A percentile compares a stretch with the other conserved stretches of the same genome.
These are phyloP conservation scores for Argya squamiceps DNA, from an alignment of 2,797 vertebrate species.

Conservation along the genomic window DNA sequence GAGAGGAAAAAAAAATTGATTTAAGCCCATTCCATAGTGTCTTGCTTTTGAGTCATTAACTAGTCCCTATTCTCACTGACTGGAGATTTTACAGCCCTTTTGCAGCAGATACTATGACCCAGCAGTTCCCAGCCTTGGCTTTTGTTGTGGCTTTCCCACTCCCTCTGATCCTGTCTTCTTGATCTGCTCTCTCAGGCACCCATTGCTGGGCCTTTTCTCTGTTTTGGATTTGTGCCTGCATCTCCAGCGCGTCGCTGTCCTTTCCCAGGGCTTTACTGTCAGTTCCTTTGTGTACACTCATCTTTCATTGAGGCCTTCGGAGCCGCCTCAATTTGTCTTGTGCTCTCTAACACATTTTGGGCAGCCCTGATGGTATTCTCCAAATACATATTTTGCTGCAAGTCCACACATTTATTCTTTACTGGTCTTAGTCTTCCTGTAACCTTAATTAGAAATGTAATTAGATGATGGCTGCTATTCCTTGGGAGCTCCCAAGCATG, in stretches of 20 bases:
- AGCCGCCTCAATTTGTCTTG: background rate
- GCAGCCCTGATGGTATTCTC: background rate
- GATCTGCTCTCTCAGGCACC: background rate
- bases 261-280: slow-evolving; percentile 23
- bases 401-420: slow-evolving; percentile 21
- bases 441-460: slow-evolving; percentile 61
- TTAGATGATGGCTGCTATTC: slow-evolving; percentile 33
- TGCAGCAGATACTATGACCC: background rate
- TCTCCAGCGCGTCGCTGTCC: background rate
- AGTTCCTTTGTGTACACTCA: background rate
- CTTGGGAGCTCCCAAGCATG: slow-evolving; percentile 51
- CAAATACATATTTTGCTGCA: slow-evolving; percentile 22
- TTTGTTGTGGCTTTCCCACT: slow-evolving; percentile 1
- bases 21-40: background rate
- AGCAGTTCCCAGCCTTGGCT: background rate
- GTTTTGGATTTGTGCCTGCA: background rate
- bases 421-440: background rate
- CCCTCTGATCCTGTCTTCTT: background rate
- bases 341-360: background rate
- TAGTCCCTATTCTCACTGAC: background rate
- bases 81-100: background rate
- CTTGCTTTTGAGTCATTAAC: background rate
- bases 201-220: background rate
- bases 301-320: background rate
- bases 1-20: background rate